These are phyloP conservation scores for Merluccius polli DNA, from an alignment of 2,797 vertebrate species.

Conservation along the genomic window DNA sequence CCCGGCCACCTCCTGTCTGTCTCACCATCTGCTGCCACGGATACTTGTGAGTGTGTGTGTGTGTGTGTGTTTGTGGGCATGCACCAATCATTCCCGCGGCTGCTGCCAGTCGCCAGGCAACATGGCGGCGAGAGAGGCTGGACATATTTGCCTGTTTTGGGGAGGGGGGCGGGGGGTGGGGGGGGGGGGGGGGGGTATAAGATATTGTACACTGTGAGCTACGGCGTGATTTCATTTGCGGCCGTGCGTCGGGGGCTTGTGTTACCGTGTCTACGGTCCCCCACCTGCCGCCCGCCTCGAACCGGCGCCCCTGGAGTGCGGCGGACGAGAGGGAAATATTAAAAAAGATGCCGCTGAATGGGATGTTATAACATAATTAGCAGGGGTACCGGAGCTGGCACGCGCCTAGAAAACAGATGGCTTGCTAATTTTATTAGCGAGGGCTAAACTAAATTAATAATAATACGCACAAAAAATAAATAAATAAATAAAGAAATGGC, in stretches of 20 bases:
- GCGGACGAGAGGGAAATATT: constrained; percentile 75
- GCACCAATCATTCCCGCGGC: constrained; percentile 57
- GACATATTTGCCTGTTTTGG: constrained; percentile 73
- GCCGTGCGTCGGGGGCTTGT: constrained; percentile 59
- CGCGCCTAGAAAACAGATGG: constrained; percentile 85
- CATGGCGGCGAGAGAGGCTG: constrained; percentile 66
- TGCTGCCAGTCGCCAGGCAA: constrained; percentile 79
- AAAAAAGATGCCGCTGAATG: constrained; percentile 73
- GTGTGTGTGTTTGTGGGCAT: constrained; percentile 21
- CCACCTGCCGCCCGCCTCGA: constrained; percentile 72
- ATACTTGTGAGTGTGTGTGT: neutral
- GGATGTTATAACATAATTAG: constrained; percentile 87
- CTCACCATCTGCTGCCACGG: constrained; percentile 65
- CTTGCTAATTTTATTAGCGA: constrained; percentile 91
- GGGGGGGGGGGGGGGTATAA: too few relatives aligned
- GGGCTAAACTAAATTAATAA: constrained; percentile 42
- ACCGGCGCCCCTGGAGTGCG: constrained; percentile 67
- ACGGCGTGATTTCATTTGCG: constrained; percentile 70
- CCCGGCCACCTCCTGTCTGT: constrained; percentile 35
- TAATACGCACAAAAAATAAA: too few relatives aligned
- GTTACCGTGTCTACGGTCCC: constrained; percentile 57
- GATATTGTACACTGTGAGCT: constrained; percentile 65
- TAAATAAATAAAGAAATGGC: constrained; percentile 62
- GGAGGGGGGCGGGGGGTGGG: constrained; percentile 43
- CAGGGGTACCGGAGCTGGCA: constrained; percentile 80